Base-by-base conservation (phyloP, 2,113 vertebrate species). In the Ameiurus melas region DNA sequence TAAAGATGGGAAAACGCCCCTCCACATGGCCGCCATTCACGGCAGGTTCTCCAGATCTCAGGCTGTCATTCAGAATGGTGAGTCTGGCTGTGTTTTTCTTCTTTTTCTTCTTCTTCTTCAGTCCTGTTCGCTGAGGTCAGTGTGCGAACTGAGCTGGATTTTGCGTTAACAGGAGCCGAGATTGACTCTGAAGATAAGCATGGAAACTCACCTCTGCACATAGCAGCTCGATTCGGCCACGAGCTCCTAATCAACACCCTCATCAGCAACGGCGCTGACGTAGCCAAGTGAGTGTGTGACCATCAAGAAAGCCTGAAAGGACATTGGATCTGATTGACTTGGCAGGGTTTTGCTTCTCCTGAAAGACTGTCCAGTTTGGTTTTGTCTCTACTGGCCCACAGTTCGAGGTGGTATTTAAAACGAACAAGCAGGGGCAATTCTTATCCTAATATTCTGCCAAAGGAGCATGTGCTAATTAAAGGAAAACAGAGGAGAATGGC, bases 141-240 rank as follows among this genome's bases (percentile, higher is more conserved):
- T 16, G 30, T 36, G 20, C 16, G 39, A 57, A 57, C 86, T 60
- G 20, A 30, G 33, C 78, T 81, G 66, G 7, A 27, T 85, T 79
- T 16, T 89, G 20, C 85, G 3, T 86, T 88, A 89, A 0, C 85
- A 99, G 98, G 98, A 93, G 98, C 98, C 55, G 96, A 98, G 94
- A 99, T 99, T 55, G 98, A 99, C 95, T 98, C 97, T 95, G 98
- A 98, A 95, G 98, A 99, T 92, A 99, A 97, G 94, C 99, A 99
- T 85, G 97, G 98, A 91, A 99, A 99, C 90, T 98, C 98, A 25
- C 97, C 98, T 84, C 96, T 99, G 93, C 98, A 99, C 94, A 97
- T 99, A 92, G 98, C 98, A 51, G 98, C 98, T 75, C 97, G 97
- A 92, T 99, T 99, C 2, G 98, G 98, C 92, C 98, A 99, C 81